Base-by-base conservation (phyloP, 1,140 invertebrate genomes). In the Drosophila seguyi region DNA sequence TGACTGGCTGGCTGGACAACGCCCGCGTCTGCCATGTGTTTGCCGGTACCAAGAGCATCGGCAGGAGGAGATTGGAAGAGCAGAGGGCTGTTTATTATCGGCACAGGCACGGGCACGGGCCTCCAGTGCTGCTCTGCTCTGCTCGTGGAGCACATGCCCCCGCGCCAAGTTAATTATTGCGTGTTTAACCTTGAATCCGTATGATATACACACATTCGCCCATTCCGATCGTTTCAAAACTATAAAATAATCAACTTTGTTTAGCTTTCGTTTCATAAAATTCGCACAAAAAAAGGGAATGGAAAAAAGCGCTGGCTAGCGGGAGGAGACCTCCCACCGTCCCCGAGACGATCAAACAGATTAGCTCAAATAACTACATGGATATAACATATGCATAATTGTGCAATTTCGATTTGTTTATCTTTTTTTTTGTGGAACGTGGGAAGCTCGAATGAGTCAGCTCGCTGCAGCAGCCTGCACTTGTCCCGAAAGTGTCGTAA, bases 221-320 rank as follows among this genome's bases (percentile, higher is more conserved):
- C 82, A 71, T 88, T 78, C 78, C 59, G 85, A 81, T 90, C 86
- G 85, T 81, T 76, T 81, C 59, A 69, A 81, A 81, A 81, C 85
- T 90, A 90, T 90, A 90, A 90, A 90, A 90, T 90, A 90, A 81
- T 84, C 84, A 90, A 71, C 68, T 55, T 88, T 88, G 85, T 88
- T 88, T 88, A 90, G 67, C 77, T 85, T 90, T 78, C 73, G 61
- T 85, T 85, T 71, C 68, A 74, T 79, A 73, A 66, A 83, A 80
- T 59, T 73, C 52, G 66, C 31, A 59, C 65, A 75, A 81, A 62
- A 74, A 75, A 79, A 25, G 25, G 50, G 52, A 52, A 47, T n/a
- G 10, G 6, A 31, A 67, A 63, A 53, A 27, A 50, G n/a, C 25
- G 55, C 13, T 18, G 14, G n/a, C 25, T 34, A 3, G 34, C 52